A percentile compares a stretch with the other conserved stretches of the same genome.
Conservation (phyloP, 2,113 vertebrate species). For the Pseudorasbora parva region DNA sequence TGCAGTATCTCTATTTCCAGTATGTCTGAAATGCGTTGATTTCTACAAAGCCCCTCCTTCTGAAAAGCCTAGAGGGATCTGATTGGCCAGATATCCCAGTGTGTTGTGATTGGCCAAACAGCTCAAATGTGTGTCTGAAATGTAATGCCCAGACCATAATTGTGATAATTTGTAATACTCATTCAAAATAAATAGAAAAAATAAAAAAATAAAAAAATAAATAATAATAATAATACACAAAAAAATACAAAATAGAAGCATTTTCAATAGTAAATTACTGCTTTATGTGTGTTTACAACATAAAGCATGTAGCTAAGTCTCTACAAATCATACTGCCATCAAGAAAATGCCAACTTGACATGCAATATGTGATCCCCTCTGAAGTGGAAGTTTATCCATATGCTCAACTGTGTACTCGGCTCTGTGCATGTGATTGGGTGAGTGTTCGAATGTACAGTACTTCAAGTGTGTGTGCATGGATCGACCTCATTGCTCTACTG, state of each 20-base stretch:
- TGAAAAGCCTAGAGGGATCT: too few species aligned
- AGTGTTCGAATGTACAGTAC: constrained; percentile 25
- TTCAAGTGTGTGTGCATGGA: constrained; percentile 31
- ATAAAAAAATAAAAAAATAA: too few species aligned
- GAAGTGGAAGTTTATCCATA: not conserved
- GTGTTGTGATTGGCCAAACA: too few species aligned
- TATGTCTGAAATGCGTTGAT: too few species aligned
- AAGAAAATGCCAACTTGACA: not conserved
- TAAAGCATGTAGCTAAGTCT: not conserved
- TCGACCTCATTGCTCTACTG: constrained; percentile 49
- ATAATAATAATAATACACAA: too few species aligned
- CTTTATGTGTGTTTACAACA: not conserved
- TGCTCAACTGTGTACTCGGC: not conserved
- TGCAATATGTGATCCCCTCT: not conserved
- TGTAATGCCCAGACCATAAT: too few species aligned
- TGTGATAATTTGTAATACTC: too few species aligned
- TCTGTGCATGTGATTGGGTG: not conserved
- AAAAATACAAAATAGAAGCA: not conserved
- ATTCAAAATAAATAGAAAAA: too few species aligned
- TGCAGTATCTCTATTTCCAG: too few species aligned
- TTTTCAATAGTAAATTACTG: not conserved
- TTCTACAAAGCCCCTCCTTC: too few species aligned
- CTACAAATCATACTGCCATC: constrained; percentile 4
- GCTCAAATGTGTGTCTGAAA: too few species aligned
- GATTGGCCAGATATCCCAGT: too few species aligned